Evolutionary conservation across 2,113 vertebrate genomes (phyloP).

Genomic region (Cisticola juncidis): DNA sequence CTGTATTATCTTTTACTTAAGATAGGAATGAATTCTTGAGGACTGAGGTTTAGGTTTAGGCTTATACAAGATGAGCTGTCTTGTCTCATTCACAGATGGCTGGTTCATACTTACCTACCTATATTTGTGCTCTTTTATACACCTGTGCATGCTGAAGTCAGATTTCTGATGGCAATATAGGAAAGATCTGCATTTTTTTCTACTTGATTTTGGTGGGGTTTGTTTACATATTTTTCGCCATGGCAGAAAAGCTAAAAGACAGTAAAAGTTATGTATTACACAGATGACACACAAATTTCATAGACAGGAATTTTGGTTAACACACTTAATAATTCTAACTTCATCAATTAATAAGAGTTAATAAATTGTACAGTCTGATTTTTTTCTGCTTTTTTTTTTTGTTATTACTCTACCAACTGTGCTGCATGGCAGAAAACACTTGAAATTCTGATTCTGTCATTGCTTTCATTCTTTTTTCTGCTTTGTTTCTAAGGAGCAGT

Average conservation of each 20-base stretch:
- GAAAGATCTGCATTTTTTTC: not conserved
- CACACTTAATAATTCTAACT: not conserved
- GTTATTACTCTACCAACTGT: not conserved
- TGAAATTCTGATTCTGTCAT: not conserved
- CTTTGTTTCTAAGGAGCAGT: not conserved
- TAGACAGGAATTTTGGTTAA: not conserved
- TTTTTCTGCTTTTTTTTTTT: not conserved
- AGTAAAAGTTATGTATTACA: not conserved
- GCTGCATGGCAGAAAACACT: not conserved
- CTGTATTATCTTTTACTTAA: not conserved
- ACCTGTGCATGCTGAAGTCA: not conserved
- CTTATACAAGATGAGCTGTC: not conserved
- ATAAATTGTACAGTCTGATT: not conserved
- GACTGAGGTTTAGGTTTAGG: not conserved
- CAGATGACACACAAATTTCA: not conserved
- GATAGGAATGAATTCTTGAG: not conserved
- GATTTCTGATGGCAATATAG: not conserved
- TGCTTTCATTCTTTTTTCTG: not conserved
- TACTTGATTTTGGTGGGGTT: not conserved
- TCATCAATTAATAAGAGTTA: not conserved
- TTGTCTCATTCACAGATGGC: not conserved
- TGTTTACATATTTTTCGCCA: not conserved
- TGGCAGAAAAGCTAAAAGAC: not conserved
- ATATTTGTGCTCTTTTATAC: not conserved
- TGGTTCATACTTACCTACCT: not conserved